Base-by-base conservation (phyloP, 1,140 invertebrate species). In the Zaprionus inermis region DNA sequence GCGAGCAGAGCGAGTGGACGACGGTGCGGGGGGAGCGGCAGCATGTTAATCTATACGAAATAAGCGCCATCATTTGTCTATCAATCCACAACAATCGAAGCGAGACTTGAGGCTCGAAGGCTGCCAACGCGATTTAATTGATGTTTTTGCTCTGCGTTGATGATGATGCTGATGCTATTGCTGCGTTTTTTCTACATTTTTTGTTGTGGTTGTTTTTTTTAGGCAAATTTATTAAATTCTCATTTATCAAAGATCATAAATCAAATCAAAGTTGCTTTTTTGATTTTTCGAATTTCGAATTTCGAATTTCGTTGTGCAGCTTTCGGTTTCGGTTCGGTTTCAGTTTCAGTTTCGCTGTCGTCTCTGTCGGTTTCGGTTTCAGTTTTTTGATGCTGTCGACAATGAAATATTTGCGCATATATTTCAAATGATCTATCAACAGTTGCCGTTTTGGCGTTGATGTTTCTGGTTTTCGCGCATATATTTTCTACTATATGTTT, bases 161-260 rank as follows among this genome's bases (percentile, higher is more conserved):
- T 54, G 36, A 36, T 28, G n/a, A n/a, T n/a, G n/a, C n/a, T n/a
- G n/a, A n/a, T n/a, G n/a, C n/a, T n/a, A n/a, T n/a, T n/a, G n/a
- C 24, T 52, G 38, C 34, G 36, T 52, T 16, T 63, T 32, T 14
- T 44, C 24, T 54, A 41, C 12, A 57, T 60, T 54, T 44, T 32
- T 54, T 11, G 6, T 59, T n/a, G n/a, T n/a, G n/a, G n/a, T n/a
- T n/a, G n/a, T n/a, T n/a, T n/a, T 59, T 63, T 54, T 56, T 22
- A 52, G 14, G 84, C 77, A 83, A 84, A 84, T 89, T 88, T 89
- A 88, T 88, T 88, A 88, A 88, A 88, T 88, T 81, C 84, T 84
- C 84, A 88, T 88, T 88, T 88, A 88, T 89, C 84, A 89, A 44
- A 89, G 67, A 80, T 78, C 84, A 88, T 88, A 89, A 88, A 88